Base-by-base conservation (phyloP, 2,888 invertebrate genomes). In the Tridacna crocea region DNA sequence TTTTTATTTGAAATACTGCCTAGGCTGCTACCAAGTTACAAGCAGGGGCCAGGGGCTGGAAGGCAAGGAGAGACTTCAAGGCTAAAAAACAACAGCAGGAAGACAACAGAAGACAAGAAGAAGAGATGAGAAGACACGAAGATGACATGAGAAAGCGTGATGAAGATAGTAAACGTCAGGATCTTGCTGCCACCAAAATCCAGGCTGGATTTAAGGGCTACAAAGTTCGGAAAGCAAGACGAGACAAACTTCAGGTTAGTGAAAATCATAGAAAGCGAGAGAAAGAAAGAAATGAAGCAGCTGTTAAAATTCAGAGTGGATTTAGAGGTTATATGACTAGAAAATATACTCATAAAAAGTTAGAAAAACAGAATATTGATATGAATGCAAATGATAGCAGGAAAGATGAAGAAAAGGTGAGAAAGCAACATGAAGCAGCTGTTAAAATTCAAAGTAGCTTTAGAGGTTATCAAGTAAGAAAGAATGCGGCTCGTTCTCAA, bases 21-120 rank as follows among this genome's bases (percentile, higher is more conserved):
- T 68, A 85, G 85, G 85, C 85, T 75, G 85, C 82, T 4, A 58
- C 77, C 6, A 79, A 66, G 58, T 66, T 85, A 27, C 85, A 85
- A 66, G 85, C 85, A 61, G 83, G 85, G 60, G 74, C 65, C 13
- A 63, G 75, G n/a, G 85, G 82, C 12, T 61, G 63, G 26, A 47
- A 74, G 51, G 61, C 76, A 3, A 75, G 85, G 27, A 80, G 81
- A 63, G 66, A 72, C 63, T 72, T 61, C 19, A n/a, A 65, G 19
- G 70, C 46, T 0, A 55, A 63, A 24, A 68, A 72, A 22, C 26
- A 17, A 17, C 63, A 72, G 36, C 61, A 26, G 61, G 61, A 61
- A 24, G 22, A 61, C 24, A 13, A n/a, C 26, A 47, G 26, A 19
- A 46, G 61, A 19, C 27, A 47, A 24, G 65, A 77, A 58, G 47